Evolutionary conservation across 1,140 invertebrate genomes (phyloP).

Genomic region (Drosophila subpulchrella): DNA sequence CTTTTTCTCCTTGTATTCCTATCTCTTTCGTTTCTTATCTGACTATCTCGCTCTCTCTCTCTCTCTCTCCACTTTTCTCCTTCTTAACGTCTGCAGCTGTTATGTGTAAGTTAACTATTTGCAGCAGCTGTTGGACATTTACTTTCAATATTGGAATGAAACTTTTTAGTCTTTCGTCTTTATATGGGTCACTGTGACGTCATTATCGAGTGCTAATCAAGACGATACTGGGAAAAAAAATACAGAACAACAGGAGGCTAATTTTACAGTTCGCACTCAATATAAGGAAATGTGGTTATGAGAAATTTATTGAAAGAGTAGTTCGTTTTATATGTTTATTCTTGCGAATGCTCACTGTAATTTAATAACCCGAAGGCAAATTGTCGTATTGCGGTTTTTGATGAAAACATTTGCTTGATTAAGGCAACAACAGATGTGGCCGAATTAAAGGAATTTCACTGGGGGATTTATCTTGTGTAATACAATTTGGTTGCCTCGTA

Average conservation of each 20-base stretch:
- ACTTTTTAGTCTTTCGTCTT: constrained; percentile 37
- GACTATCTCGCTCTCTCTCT: neutral
- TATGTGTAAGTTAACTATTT: constrained; percentile 43
- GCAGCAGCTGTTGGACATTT: constrained; percentile 73
- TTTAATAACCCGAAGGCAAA: constrained; percentile 37
- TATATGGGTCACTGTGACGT: constrained; percentile 48
- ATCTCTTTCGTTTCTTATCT: constrained; percentile 1
- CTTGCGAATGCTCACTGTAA: neutral
- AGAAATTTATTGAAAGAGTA: too few relatives aligned
- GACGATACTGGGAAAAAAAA: neutral
- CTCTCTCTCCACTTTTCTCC: neutral
- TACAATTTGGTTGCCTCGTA: constrained; percentile 17
- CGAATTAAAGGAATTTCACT: constrained; percentile 12
- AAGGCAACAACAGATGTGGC: constrained; percentile 42
- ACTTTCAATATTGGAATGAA: constrained; percentile 70
- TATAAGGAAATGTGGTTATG: neutral
- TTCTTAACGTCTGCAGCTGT: constrained; percentile 43
- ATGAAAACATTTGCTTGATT: constrained; percentile 57
- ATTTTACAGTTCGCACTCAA: neutral
- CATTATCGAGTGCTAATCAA: constrained; percentile 49
- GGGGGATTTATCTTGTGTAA: constrained; percentile 41
- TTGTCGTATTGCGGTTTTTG: constrained; percentile 41
- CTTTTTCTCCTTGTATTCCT: neutral
- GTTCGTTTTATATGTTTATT: too few relatives aligned
- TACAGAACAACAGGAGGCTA: constrained; percentile 24